Evolutionary conservation across 2,888 invertebrate species (phyloP).

Genomic region (Alloplasta piceator): DNA sequence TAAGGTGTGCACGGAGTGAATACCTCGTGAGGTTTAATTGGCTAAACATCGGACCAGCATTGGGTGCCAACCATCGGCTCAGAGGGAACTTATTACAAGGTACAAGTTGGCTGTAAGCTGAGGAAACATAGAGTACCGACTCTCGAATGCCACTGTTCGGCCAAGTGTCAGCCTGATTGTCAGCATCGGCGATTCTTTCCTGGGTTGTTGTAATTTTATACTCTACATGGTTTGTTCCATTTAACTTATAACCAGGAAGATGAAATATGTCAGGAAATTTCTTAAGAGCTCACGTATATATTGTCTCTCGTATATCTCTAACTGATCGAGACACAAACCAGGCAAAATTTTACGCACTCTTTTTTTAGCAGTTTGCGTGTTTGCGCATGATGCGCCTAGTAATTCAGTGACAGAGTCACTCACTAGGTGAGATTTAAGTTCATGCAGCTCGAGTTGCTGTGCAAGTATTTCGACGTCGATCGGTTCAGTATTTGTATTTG

Average conservation of each 20-base stretch:
- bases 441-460: neutral
- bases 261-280: neutral
- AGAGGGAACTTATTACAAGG: no score
- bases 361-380: neutral
- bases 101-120: no score
- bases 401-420: neutral
- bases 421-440: neutral
- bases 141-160: no score
- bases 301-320: neutral
- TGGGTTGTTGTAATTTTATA: conserved; percentile 22
- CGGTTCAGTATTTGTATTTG: neutral
- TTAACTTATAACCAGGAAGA: neutral
- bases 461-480: neutral
- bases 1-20: no score
- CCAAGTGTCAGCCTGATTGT: no score
- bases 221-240: neutral
- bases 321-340: neutral
- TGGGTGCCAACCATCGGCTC: no score
- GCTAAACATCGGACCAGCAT: no score
- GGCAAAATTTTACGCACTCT: neutral
- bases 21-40: no score
- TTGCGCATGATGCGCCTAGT: neutral
- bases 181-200: no score
- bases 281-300: neutral
- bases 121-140: no score